Conservation (phyloP, 2,113 vertebrate genomes). For the Lepidothrix coronata region DNA sequence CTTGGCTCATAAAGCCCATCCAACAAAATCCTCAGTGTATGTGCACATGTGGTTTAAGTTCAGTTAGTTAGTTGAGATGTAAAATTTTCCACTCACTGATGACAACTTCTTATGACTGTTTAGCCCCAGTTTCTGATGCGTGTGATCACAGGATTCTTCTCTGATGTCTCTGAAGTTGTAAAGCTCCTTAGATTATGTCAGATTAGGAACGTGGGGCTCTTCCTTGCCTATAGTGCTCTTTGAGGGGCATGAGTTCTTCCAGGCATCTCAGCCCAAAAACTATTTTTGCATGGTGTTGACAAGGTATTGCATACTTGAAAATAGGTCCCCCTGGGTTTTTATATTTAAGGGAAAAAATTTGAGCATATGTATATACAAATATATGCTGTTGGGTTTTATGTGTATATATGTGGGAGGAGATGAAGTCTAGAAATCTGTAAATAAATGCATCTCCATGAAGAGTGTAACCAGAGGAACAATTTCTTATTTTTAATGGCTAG, state of each 20-base stretch:
- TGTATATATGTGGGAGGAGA: not conserved
- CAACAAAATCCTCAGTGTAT: not conserved
- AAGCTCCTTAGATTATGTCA: not conserved
- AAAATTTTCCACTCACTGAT: not conserved
- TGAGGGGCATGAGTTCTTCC: not conserved
- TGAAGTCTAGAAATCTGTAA: not conserved
- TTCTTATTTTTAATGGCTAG: not conserved
- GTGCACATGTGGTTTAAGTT: not conserved
- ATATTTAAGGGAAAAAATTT: not conserved
- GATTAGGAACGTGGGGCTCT: not conserved
- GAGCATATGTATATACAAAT: not conserved
- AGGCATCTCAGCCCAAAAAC: not conserved
- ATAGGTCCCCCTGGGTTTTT: not conserved
- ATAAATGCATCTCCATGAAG: not conserved
- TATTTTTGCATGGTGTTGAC: not conserved
- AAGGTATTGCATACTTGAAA: not conserved
- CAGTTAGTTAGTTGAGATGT: not conserved
- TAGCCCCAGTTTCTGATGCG: not conserved
- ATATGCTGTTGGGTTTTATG: not conserved
- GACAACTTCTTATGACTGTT: not conserved
- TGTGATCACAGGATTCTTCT: not conserved
- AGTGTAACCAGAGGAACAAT: not conserved
- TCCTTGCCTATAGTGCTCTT: not conserved
- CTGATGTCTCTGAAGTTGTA: not conserved
- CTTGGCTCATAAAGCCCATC: not conserved